Conservation (phyloP, 2,888 invertebrate species). For the Endotricha flammealis region DNA sequence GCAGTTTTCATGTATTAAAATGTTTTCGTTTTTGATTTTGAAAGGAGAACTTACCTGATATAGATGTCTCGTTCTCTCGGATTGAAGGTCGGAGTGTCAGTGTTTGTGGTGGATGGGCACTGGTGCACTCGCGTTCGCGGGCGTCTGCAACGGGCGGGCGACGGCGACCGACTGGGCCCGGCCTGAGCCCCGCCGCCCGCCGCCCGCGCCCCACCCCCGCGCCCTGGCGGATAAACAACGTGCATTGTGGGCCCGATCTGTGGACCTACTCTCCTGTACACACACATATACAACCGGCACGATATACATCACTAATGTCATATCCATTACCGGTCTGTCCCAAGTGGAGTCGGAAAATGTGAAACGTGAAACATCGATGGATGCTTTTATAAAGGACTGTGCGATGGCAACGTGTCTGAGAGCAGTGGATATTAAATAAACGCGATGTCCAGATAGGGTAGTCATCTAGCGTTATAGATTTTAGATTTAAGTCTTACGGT, state of each 20-base stretch:
- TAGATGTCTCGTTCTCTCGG: slow-evolving; percentile 70
- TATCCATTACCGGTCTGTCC: slow-evolving; percentile 25
- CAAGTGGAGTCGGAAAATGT: background rate
- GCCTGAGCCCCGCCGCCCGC: slow-evolving; percentile 59
- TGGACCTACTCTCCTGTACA: slow-evolving; percentile 49
- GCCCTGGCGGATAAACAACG: slow-evolving; percentile 74
- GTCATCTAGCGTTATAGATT: slow-evolving; percentile 67
- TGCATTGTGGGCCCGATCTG: slow-evolving; percentile 74
- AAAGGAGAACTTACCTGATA: slow-evolving; percentile 59
- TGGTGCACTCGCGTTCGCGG: slow-evolving; percentile 57
- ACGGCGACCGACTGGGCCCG: slow-evolving; percentile 68
- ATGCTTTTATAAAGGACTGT: slow-evolving; percentile 12
- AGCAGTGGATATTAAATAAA: slow-evolving; percentile 53
- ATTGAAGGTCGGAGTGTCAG: slow-evolving; percentile 70
- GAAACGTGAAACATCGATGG: slow-evolving; percentile 23
- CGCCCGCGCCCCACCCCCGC: slow-evolving; percentile 37
- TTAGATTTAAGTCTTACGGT: slow-evolving; percentile 56
- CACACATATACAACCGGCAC: slow-evolving; percentile 42
- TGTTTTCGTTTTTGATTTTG: slow-evolving; percentile 24
- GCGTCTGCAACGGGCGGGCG: slow-evolving; percentile 49
- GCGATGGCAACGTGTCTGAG: slow-evolving; percentile 24
- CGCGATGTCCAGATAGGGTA: slow-evolving; percentile 59
- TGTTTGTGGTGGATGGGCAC: slow-evolving; percentile 40
- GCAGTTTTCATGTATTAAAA: slow-evolving; percentile 4
- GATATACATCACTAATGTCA: slow-evolving; percentile 22